A percentile compares a stretch with the other conserved stretches of the same genome.
Evolutionary conservation across 1,140 invertebrate species (phyloP).

Genomic region (Coenobita brevimanus): DNA sequence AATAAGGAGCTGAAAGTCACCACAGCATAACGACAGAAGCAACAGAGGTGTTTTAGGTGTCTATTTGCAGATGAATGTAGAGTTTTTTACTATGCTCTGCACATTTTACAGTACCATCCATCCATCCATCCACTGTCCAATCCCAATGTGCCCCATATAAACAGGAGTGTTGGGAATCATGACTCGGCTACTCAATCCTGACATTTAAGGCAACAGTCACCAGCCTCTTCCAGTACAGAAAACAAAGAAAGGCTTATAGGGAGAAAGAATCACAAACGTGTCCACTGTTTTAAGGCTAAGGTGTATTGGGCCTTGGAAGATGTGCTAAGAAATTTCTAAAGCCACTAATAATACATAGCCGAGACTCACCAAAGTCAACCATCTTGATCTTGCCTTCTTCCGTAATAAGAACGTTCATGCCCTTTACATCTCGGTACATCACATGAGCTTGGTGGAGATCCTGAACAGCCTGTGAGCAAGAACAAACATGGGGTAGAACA

Average conservation of each 20-base stretch:
- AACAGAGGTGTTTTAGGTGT: too few species aligned
- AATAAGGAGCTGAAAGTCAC: too few species aligned
- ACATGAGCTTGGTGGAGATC: constrained; percentile 84
- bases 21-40: too few species aligned
- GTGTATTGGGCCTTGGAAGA: not conserved
- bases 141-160: too few species aligned
- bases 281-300: not conserved
- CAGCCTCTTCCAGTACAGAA: not conserved
- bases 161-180: too few species aligned
- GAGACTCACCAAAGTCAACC: constrained; percentile 83
- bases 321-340: not conserved
- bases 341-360: not conserved
- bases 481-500: not conserved
- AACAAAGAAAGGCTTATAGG: not conserved
- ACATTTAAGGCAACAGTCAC: too few species aligned
- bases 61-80: too few species aligned
- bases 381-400: constrained; percentile 84
- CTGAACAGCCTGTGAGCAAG: constrained; percentile 32
- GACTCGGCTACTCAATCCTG: too few species aligned
- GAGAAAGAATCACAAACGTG: not conserved
- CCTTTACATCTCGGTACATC: constrained; percentile 89
- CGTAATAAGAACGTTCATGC: constrained; percentile 87
- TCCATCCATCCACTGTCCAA: too few species aligned
- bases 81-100: too few species aligned
- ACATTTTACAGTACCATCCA: too few species aligned